Conservation (phyloP, 2,888 invertebrate species). For the Oscheius sp. region DNA sequence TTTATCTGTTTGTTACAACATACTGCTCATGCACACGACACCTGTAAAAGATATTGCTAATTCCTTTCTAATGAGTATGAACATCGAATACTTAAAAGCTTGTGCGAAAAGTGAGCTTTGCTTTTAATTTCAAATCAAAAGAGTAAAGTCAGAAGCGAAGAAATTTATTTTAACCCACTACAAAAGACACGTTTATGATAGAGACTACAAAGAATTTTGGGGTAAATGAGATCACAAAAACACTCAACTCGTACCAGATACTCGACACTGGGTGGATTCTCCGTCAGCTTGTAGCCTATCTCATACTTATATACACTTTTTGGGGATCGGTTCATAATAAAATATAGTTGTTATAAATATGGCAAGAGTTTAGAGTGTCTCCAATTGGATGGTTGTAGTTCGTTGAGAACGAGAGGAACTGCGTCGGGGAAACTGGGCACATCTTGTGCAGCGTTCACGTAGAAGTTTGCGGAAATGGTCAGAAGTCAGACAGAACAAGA, state of each 20-base stretch:
- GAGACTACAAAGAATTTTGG: too few species aligned
- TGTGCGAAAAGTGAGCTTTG: too few species aligned
- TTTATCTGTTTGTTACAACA: too few species aligned
- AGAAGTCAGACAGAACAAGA: conserved; percentile 58
- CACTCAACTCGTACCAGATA: conserved; percentile 3
- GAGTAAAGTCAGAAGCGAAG: too few species aligned
- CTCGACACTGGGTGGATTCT: not conserved
- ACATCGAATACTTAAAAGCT: too few species aligned
- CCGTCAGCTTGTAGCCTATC: conserved; percentile 2
- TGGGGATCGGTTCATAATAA: not conserved
- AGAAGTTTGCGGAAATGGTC: conserved; percentile 55
- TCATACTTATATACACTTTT: not conserved
- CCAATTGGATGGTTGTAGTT: conserved; percentile 22
- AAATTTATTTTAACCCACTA: too few species aligned
- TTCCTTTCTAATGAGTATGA: too few species aligned
- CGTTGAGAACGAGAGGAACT: conserved; percentile 26
- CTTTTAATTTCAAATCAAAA: too few species aligned
- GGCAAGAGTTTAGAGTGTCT: not conserved
- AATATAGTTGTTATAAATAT: not conserved
- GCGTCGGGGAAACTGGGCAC: conserved; percentile 7
- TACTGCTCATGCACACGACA: too few species aligned
- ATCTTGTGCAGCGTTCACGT: conserved; percentile 34
- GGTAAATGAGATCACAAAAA: not conserved
- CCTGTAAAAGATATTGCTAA: too few species aligned
- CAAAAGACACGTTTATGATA: too few species aligned